Evolutionary conservation across 2,797 vertebrate species (phyloP).

Genomic region (Todus mexicanus): DNA sequence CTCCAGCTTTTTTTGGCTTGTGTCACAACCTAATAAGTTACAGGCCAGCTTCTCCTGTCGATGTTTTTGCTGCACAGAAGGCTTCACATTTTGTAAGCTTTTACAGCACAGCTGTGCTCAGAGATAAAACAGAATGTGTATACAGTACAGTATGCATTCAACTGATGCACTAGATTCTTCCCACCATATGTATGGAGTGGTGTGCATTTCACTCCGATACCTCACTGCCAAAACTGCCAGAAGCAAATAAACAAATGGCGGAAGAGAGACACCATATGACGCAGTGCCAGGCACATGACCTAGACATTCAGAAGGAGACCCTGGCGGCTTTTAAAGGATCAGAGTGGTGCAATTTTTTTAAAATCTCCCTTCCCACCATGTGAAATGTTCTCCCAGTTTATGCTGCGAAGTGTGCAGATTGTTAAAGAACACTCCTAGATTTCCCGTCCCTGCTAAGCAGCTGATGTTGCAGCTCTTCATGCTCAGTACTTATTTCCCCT

Average conservation of each 20-base stretch:
- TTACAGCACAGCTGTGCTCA: constrained; percentile 78
- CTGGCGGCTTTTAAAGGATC: constrained; percentile 29
- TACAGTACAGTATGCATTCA: constrained; percentile 76
- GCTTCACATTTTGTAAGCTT: constrained; percentile 79
- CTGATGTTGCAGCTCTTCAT: background rate
- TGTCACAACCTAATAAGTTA: constrained; percentile 69
- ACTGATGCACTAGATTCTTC: constrained; percentile 73
- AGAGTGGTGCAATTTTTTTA: background rate
- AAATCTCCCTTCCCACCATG: background rate
- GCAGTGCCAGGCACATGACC: constrained; percentile 53
- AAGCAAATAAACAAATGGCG: constrained; percentile 73
- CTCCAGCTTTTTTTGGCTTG: constrained; percentile 62
- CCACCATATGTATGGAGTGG: constrained; percentile 76
- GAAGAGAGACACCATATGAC: constrained; percentile 44
- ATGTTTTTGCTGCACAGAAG: constrained; percentile 78
- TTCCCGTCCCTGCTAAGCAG: background rate
- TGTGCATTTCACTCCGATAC: constrained; percentile 73
- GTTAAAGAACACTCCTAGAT: background rate
- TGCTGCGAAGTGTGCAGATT: background rate
- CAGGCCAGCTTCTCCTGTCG: constrained; percentile 72
- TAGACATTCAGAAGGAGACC: constrained; percentile 34
- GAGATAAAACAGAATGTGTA: constrained; percentile 81
- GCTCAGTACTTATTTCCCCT: background rate
- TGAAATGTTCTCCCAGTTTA: background rate
- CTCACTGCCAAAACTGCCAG: constrained; percentile 74